phyloP scores from a whole-genome alignment of 1,140 invertebrate species.

The Uloborus diversus region DNA sequence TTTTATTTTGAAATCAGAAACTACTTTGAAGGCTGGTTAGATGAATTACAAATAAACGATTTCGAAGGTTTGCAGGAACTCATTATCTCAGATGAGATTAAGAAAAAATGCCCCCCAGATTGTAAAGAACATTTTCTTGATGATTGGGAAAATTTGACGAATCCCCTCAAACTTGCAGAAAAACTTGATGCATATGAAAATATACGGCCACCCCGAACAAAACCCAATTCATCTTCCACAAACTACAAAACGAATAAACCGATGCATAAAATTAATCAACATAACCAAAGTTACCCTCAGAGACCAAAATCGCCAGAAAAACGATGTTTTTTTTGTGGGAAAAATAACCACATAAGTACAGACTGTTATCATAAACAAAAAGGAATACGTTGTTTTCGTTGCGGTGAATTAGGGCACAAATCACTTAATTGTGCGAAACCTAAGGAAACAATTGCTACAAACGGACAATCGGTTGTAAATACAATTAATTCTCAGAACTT shows the following conservation, averaged over 20 bases:
- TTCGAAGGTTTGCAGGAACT: not conserved
- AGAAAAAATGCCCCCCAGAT: not conserved
- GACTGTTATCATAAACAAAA: too few species aligned
- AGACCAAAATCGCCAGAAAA: not conserved
- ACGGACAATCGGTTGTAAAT: too few species aligned
- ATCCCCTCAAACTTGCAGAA: not conserved
- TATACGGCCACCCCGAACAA: not conserved
- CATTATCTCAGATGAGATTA: slow-evolving; percentile 1
- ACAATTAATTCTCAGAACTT: too few species aligned
- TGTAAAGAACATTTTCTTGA: slow-evolving; percentile 6
- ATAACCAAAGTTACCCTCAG: too few species aligned
- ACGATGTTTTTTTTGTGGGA: not conserved
- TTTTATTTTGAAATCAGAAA: slow-evolving; percentile 13
- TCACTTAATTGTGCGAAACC: too few species aligned
- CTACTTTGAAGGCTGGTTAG: slow-evolving; percentile 16
- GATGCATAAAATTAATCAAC: too few species aligned
- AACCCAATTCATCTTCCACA: not conserved
- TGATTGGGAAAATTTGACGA: not conserved
- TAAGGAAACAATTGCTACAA: too few species aligned
- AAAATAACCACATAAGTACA: too few species aligned
- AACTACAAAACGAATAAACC: too few species aligned
- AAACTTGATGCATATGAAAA: not conserved
- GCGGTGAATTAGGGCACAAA: too few species aligned
- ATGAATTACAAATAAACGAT: not conserved
- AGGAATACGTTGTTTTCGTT: too few species aligned